A percentile compares a stretch with the other conserved stretches of the same genome.
Evolutionary conservation across 2,113 vertebrate genomes (phyloP).

Genomic region (Ellobius talpinus): DNA sequence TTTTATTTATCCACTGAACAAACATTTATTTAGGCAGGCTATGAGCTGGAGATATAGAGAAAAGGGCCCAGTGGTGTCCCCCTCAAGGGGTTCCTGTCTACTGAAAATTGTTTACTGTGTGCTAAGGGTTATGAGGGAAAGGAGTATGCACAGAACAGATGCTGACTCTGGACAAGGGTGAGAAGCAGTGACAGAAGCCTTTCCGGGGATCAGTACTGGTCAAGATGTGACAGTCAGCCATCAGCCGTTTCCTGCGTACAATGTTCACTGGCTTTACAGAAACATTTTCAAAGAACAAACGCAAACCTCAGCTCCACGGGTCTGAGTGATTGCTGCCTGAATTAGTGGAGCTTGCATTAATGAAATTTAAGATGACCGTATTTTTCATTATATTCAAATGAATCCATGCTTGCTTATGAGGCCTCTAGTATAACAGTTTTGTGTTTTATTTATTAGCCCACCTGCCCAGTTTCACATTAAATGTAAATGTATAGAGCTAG

Average conservation of each 20-base stretch:
- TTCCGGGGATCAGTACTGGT: not conserved
- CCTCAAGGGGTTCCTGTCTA: not conserved
- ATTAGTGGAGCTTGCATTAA: constrained; percentile 61
- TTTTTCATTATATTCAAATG: constrained; percentile 41
- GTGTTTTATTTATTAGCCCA: not conserved
- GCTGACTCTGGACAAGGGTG: not conserved
- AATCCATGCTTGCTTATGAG: constrained; percentile 31
- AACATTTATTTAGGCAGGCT: constrained; percentile 65
- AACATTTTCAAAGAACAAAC: constrained; percentile 51
- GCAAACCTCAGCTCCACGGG: constrained; percentile 29
- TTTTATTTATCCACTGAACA: constrained; percentile 64
- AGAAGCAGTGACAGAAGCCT: not conserved
- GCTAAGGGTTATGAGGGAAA: not conserved
- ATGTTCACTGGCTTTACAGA: constrained; percentile 41
- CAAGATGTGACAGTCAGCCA: not conserved
- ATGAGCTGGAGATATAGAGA: constrained; percentile 28
- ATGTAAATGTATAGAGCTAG: not conserved
- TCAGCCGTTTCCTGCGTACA: not conserved
- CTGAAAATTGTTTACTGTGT: not conserved
- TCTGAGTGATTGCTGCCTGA: constrained; percentile 61
- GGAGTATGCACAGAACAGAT: not conserved
- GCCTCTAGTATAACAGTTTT: constrained; percentile 20
- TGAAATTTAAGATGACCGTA: constrained; percentile 56
- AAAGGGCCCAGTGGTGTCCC: not conserved
- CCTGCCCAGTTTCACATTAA: constrained; percentile 7